Conservation (phyloP, 53 echinoderm and acorn worm genomes). For the Holothuria leucospilota region DNA sequence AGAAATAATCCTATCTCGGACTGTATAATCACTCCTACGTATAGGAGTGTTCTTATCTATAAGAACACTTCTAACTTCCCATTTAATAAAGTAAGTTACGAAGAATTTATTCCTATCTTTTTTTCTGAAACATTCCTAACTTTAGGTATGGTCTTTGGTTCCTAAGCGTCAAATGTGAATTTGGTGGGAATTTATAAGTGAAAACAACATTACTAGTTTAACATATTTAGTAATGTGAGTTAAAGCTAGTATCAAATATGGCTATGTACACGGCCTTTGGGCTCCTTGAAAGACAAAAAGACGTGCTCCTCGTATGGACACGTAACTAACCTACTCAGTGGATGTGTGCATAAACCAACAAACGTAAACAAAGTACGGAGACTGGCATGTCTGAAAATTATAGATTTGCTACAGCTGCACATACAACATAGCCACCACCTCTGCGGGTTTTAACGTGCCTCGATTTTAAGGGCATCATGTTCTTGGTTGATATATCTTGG, state of each 20-base stretch:
- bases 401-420: constrained; percentile 8
- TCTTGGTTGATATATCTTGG: background rate
- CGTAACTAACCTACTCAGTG: background rate
- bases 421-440: background rate
- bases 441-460: background rate
- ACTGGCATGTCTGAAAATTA: constrained; percentile 2
- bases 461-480: background rate
- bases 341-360: background rate
- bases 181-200: background rate
- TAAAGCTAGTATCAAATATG: too few relatives aligned
- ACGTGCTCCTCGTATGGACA: background rate
- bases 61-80: background rate
- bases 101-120: background rate
- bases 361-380: background rate
- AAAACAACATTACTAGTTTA: too few relatives aligned
- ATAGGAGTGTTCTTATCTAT: background rate
- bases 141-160: too few relatives aligned
- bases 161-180: background rate
- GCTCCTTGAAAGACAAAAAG: background rate
- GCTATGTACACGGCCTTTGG: constrained; percentile 8
- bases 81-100: background rate
- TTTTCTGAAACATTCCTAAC: background rate
- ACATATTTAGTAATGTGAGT: too few relatives aligned
- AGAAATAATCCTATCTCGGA: too few relatives aligned
- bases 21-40: too few relatives aligned